Evolutionary conservation across 2,888 invertebrate genomes (phyloP), one percentile per base, ranked within the genome.

Genomic region (Drosophila stalkeri): DNA sequence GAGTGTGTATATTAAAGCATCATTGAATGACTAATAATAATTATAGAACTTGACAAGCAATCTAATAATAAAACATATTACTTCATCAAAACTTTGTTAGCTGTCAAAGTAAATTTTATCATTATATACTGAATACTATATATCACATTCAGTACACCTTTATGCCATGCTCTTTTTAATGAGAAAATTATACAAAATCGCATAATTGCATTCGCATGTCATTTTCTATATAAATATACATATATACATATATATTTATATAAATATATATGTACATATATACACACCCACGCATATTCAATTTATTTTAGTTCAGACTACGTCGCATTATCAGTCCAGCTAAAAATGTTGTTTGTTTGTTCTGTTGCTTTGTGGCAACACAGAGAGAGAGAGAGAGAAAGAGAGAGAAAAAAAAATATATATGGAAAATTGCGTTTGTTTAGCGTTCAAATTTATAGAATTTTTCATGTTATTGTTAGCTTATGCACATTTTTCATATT

Each of bases 31-130:
- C 70, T 75, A 83, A 83, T 64, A 46, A 44, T 33, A 43, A 55
- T 46, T 39, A 56, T 33, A 54, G 18, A 61, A 60, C 51, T 70
- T 71, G 72, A 64, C 57, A 57, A 77, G 64, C 35, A 52, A 35
- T 64, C 75, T 85, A 80, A 77, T 72, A 82, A 82, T 83, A 85
- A 77, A 72, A 33, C 47, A 51, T 46, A 73, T 85, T 82, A 85
- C 59, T 72, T 77, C 51, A 72, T 72, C 71, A 61, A 37, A 59
- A 69, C 43, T 66, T 64, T 69, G 68, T 56, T 20, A 54, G 72
- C 78, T 73, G 67, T 84, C 74, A 73, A 64, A 65, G 64, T 52
- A 47, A 20, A 49, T 49, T 75, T 75, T 65, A 67, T 52, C 77
- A 80, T 73, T 72, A 65, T 72, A 65, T 72, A 56, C 37, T 6